Evolutionary conservation across 1,140 invertebrate species (phyloP).

Genomic region (Monomorium pharaonis): DNA sequence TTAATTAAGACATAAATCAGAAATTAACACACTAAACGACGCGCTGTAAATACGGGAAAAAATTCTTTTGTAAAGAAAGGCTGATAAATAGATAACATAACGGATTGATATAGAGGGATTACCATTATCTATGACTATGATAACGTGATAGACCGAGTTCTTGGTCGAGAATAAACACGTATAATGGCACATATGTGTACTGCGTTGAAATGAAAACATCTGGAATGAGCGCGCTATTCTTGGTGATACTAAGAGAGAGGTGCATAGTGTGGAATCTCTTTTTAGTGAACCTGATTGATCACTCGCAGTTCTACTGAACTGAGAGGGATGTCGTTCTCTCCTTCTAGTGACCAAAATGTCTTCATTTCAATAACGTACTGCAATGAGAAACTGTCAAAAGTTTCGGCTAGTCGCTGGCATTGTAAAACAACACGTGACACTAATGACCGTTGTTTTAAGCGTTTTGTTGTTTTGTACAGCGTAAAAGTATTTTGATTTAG

Average conservation of each 20-base stretch:
- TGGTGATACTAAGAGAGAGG: no score
- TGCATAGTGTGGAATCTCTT: no score
- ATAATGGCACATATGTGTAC: neutral
- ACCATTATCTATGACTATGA: neutral
- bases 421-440: neutral
- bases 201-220: no score
- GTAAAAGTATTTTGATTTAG: neutral
- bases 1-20: neutral
- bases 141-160: slow-evolving; percentile 1
- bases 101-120: neutral
- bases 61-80: neutral
- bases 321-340: no score
- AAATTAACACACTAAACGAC: neutral
- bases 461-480: slow-evolving; percentile 11
- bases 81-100: neutral
- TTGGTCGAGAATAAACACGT: neutral
- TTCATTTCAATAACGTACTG: no score
- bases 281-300: no score
- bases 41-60: neutral
- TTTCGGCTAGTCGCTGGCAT: slow-evolving; percentile 22
- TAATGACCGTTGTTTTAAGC: neutral
- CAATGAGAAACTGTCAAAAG: neutral
- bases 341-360: no score
- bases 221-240: no score
- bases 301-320: no score